These are phyloP conservation scores for Delichon dasypus DNA, from an alignment of 2,797 vertebrate genomes.

Conservation along the genomic window DNA sequence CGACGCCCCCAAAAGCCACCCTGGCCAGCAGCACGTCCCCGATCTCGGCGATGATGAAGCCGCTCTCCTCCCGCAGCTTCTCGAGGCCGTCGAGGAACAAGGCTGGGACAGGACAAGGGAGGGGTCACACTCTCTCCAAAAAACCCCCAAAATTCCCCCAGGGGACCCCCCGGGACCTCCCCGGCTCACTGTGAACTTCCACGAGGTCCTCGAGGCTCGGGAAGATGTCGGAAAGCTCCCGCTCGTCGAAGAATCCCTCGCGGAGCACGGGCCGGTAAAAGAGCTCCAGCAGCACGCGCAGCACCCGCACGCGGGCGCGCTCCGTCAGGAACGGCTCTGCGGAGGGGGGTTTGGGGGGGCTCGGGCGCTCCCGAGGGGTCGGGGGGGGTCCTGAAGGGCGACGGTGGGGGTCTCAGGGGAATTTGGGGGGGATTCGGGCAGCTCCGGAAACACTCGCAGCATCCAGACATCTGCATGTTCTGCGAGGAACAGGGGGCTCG, in stretches of 20 bases:
- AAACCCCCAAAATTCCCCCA: too few relatives aligned
- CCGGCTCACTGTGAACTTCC: neutral
- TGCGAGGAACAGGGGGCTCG: too few relatives aligned
- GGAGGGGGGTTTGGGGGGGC: too few relatives aligned
- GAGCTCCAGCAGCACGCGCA: neutral
- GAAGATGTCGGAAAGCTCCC: neutral
- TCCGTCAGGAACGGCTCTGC: too few relatives aligned
- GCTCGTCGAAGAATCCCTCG: neutral
- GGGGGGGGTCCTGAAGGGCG: too few relatives aligned
- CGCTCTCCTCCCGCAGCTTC: neutral
- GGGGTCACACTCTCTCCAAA: neutral
- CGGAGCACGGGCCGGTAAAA: neutral
- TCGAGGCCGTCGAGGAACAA: neutral
- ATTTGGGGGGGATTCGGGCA: too few relatives aligned
- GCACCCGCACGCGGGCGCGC: too few relatives aligned
- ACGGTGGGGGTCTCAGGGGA: too few relatives aligned
- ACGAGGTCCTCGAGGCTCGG: neutral
- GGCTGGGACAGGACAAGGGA: neutral
- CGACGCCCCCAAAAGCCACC: neutral
- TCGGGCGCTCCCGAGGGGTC: too few relatives aligned
- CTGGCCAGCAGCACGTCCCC: neutral
- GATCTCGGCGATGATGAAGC: neutral
- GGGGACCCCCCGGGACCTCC: neutral
- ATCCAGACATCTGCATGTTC: too few relatives aligned
- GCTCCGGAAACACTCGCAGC: too few relatives aligned